These are phyloP conservation scores for Acleris laterana DNA, from an alignment of 2,888 invertebrate genomes.

Conservation along the genomic window DNA sequence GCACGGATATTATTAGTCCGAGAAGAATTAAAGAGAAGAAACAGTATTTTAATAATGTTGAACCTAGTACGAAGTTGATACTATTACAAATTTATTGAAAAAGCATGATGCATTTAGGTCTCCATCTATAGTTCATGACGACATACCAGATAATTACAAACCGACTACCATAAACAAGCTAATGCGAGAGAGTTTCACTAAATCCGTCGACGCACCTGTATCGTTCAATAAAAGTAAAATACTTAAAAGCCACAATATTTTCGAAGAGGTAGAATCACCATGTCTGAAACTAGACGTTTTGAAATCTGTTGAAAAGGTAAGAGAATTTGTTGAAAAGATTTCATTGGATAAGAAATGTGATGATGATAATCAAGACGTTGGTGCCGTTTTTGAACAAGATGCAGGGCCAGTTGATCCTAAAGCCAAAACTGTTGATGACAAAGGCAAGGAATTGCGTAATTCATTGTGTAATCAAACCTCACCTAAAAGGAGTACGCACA, in stretches of 20 bases:
- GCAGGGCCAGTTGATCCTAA: not conserved
- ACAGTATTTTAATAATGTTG: slow-evolving; percentile 59
- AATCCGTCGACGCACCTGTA: slow-evolving; percentile 49
- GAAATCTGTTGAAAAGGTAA: slow-evolving; percentile 43
- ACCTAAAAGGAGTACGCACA: not conserved
- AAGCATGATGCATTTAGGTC: slow-evolving; percentile 56
- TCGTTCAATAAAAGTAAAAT: slow-evolving; percentile 49
- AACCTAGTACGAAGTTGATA: slow-evolving; percentile 43
- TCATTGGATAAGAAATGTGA: slow-evolving; percentile 47
- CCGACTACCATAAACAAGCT: slow-evolving; percentile 64
- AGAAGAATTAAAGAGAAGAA: slow-evolving; percentile 47
- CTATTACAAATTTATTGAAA: slow-evolving; percentile 40
- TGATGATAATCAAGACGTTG: slow-evolving; percentile 28
- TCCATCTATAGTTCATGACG: slow-evolving; percentile 67
- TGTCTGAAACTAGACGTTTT: slow-evolving; percentile 17
- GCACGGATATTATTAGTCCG: slow-evolving; percentile 20
- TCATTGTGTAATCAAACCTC: not conserved
- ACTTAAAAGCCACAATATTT: slow-evolving; percentile 62
- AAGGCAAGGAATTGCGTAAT: not conserved
- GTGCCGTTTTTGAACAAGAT: not conserved
- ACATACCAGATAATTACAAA: slow-evolving; percentile 51
- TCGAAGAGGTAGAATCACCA: slow-evolving; percentile 62
- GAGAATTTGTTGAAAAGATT: slow-evolving; percentile 52
- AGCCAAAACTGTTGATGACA: not conserved
- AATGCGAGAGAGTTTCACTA: slow-evolving; percentile 63